Percentiles rank a stretch among this genome's conserved stretches.
These are phyloP conservation scores for Orientallactaga sibirica DNA, from an alignment of 2,797 vertebrate genomes.

Conservation along the genomic window DNA sequence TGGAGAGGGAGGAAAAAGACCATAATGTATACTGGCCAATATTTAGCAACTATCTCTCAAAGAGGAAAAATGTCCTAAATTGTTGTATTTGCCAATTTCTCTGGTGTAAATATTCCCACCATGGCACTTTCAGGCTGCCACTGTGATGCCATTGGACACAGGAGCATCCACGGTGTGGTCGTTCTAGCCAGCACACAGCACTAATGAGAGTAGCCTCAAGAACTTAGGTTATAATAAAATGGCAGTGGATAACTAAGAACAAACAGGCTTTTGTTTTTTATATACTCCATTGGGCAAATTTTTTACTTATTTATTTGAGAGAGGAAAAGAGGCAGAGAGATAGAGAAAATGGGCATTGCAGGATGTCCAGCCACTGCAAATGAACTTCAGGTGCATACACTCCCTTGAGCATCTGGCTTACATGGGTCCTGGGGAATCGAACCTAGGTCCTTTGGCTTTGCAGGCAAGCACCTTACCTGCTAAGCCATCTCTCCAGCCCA, in stretches of 20 bases:
- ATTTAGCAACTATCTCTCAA: neutral
- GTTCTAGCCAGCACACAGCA: neutral
- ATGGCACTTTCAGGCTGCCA: neutral
- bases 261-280: slow-evolving; percentile 37
- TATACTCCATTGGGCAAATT: neutral
- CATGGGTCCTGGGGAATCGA: too few relatives aligned
- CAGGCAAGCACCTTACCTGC: too few relatives aligned
- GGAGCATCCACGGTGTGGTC: neutral
- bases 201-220: neutral
- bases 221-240: slow-evolving; percentile 19
- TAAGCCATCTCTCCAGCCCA: too few relatives aligned
- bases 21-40: neutral
- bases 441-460: too few relatives aligned
- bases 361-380: too few relatives aligned
- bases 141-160: neutral
- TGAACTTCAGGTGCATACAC: too few relatives aligned
- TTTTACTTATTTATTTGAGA: too few relatives aligned
- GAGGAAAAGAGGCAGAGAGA: too few relatives aligned
- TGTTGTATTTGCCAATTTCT: neutral
- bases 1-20: too few relatives aligned
- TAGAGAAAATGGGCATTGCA: too few relatives aligned
- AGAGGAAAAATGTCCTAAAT: neutral
- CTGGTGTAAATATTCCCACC: neutral
- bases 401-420: too few relatives aligned
- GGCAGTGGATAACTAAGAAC: neutral